Evolutionary conservation across 2,797 vertebrate species (phyloP), one percentile per base, ranked within the genome.

Genomic region (Ctenopoma kingsleyae): DNA sequence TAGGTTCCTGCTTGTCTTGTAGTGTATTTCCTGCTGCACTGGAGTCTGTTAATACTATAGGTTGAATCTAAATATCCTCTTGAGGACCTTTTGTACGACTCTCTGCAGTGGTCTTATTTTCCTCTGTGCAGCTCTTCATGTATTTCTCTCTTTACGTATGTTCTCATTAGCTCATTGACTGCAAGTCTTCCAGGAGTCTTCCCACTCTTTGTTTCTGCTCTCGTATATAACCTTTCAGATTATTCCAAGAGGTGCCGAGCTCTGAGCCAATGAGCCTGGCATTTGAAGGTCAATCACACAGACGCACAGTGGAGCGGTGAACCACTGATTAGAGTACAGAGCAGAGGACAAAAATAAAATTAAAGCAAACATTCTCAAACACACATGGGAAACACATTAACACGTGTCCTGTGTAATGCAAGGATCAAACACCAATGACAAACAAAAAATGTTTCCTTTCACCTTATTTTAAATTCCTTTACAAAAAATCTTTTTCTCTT

Each of bases 231-330:
- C 82, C 73, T 89, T 80, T 84, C 17, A 47, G 56, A 51, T 82
- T 74, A 79, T 81, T 82, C 73, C 74, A 74, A 64, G 25, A 81
- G 74, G 58, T 68, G 38, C n/a, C 2, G 5, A 57, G 69, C 60
- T 72, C 58, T 51, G 66, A 84, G 76, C 77, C 66, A n/a, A 61
- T 15, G 61, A 76, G 78, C 8, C 74, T 83, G 77, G 68, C 82
- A 82, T 88, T 89, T 90, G 85, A 89, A 90, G 83, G 88, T 89
- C 90, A 80, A 2, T 63, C 5, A 4, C 40, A 48, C 49, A 43
- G 48, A 74, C 66, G 35, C 61, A 59, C 64, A 32, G 38, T 47
- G 30, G 56, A 52, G 44, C 64, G 27, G 12, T 32, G 60, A 67
- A 60, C 46, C 23, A 7, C 27, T 56, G 72, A 46, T 80, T 50